Evolutionary conservation across 2,888 invertebrate genomes (phyloP).

Genomic region (Pinctada fucata): DNA sequence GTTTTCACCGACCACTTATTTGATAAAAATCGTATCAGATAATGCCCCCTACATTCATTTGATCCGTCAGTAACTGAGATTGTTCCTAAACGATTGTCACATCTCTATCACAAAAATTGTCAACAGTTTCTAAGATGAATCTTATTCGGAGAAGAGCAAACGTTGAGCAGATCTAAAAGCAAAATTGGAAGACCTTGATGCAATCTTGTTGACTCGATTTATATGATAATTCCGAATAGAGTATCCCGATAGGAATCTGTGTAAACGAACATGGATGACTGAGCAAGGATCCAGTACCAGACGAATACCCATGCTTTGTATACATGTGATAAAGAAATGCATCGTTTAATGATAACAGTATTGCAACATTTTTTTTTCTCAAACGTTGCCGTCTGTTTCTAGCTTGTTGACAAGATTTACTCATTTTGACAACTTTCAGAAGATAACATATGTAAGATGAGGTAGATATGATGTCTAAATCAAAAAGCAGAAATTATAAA

Average conservation of each 20-base stretch:
- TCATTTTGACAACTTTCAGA: no score
- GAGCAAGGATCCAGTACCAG: no score
- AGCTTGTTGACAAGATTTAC: no score
- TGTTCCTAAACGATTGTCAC: not conserved
- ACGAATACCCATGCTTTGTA: not conserved
- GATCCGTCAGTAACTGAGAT: not conserved
- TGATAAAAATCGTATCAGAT: not conserved
- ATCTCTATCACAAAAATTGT: not conserved
- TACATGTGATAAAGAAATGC: not conserved
- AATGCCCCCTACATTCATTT: not conserved
- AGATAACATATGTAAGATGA: no score
- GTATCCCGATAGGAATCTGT: not conserved
- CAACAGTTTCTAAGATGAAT: not conserved
- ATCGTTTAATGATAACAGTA: no score
- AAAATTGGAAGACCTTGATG: not conserved
- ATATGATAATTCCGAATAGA: not conserved
- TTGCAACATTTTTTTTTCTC: no score
- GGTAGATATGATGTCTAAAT: no score
- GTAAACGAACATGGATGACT: not conserved
- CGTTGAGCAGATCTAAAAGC: not conserved
- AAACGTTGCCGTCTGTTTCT: no score
- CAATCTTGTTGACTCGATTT: not conserved
- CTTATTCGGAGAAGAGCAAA: not conserved
- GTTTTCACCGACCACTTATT: constrained; percentile 3
- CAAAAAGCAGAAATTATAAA: no score